Evolutionary conservation across 2,888 invertebrate species (phyloP).

Genomic region (Drosophila monieri): DNA sequence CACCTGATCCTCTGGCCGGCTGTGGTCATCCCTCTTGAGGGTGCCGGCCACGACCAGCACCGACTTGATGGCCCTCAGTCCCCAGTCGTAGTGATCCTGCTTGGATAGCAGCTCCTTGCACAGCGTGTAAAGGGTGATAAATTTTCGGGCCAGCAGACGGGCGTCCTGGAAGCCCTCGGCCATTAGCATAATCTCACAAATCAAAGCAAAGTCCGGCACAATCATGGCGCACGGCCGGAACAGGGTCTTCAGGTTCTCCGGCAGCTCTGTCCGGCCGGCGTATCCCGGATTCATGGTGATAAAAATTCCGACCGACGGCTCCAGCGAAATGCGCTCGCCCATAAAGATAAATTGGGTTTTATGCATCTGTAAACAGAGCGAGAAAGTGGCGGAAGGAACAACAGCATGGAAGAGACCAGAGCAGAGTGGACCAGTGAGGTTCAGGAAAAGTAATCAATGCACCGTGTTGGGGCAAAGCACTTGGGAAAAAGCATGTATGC

Average conservation of each 20-base stretch:
- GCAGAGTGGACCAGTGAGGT: constrained; percentile 23
- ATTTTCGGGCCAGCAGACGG: constrained; percentile 94
- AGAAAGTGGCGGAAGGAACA: constrained; percentile 18
- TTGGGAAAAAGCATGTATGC: constrained; percentile 1
- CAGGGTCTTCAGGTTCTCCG: constrained; percentile 89
- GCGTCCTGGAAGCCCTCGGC: constrained; percentile 98
- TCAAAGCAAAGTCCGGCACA: constrained; percentile 97
- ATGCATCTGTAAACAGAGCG: constrained; percentile 84
- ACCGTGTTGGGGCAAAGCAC: constrained; percentile 49
- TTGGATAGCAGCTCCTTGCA: constrained; percentile 96
- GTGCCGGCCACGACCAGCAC: constrained; percentile 97
- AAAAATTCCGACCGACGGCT: constrained; percentile 94
- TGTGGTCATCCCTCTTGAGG: constrained; percentile 91
- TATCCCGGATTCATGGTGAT: constrained; percentile 99
- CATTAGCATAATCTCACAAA: constrained; percentile 99
- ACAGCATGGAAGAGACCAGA: constrained; percentile 23
- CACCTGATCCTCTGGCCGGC: constrained; percentile 95
- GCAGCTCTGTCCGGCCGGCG: constrained; percentile 94
- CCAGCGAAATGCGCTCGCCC: constrained; percentile 91
- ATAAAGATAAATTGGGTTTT: constrained; percentile 93
- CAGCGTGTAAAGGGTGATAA: constrained; percentile 96
- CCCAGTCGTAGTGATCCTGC: constrained; percentile 99
- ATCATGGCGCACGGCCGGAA: constrained; percentile 97
- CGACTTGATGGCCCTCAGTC: constrained; percentile 97
- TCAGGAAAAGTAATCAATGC: constrained; percentile 74